These are phyloP conservation scores for Ptilonorhynchus violaceus DNA, from an alignment of 2,113 vertebrate species.

Conservation along the genomic window DNA sequence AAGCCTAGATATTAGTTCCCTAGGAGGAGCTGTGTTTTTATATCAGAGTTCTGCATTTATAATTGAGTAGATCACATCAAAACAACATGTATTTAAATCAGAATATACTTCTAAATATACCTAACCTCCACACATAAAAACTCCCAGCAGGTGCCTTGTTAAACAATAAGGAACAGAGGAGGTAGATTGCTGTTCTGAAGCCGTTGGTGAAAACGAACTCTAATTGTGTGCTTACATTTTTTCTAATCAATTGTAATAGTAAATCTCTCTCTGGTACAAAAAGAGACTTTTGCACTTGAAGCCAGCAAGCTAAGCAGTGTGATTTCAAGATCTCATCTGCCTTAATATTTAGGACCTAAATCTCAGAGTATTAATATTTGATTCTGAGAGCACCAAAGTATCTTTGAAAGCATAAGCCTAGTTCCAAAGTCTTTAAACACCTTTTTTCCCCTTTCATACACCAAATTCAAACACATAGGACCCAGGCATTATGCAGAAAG, in stretches of 20 bases:
- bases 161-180: slow-evolving; percentile 43
- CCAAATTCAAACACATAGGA: neutral
- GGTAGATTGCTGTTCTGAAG: slow-evolving; percentile 17
- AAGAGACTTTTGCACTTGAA: neutral
- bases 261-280: neutral
- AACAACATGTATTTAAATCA: slow-evolving; percentile 40
- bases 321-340: neutral
- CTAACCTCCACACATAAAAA: neutral
- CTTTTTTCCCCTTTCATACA: neutral
- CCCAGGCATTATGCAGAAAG: neutral
- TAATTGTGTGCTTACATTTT: neutral
- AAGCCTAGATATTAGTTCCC: slow-evolving; percentile 17
- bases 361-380: neutral
- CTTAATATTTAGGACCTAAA: neutral
- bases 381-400: neutral
- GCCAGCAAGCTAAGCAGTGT: neutral
- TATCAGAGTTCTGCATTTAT: neutral
- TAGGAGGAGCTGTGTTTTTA: slow-evolving; percentile 26
- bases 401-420: neutral
- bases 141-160: slow-evolving; percentile 53
- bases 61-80: slow-evolving; percentile 8
- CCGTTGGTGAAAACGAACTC: neutral
- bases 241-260: neutral
- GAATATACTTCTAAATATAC: slow-evolving; percentile 37
- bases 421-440: neutral